phyloP scores from a whole-genome alignment of 2,113 vertebrate species.

The Chascanopsetta lugubris region DNA sequence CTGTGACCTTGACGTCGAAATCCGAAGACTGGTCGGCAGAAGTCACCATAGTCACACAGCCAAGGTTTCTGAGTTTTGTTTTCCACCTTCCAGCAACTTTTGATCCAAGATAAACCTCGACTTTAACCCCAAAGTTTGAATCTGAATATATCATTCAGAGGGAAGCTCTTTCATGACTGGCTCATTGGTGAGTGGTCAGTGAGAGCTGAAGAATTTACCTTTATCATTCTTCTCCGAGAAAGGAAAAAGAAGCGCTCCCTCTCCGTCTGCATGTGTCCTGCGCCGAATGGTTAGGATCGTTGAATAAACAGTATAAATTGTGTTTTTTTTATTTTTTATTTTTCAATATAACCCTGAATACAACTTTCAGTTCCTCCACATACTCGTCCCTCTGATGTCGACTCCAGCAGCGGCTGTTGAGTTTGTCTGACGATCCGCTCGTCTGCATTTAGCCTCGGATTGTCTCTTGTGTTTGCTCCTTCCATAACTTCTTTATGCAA shows the following conservation, averaged over 20 bases:
- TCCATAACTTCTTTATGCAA: constrained; percentile 25
- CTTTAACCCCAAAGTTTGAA: constrained; percentile 2
- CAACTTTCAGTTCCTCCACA: neutral
- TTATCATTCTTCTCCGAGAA: no score
- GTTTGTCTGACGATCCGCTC: constrained; percentile 16
- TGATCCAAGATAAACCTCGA: constrained; percentile 1
- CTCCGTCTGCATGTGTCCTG: no score
- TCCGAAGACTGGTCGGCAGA: neutral
- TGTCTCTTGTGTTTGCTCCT: constrained; percentile 19
- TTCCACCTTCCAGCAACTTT: neutral
- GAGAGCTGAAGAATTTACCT: no score
- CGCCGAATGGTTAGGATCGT: no score
- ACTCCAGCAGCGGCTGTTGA: constrained; percentile 1
- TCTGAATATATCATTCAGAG: neutral
- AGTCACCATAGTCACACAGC: neutral
- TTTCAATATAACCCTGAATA: neutral
- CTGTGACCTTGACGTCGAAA: neutral
- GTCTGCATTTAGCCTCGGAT: constrained; percentile 17
- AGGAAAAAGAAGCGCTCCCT: no score
- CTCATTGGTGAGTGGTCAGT: neutral
- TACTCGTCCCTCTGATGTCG: neutral
- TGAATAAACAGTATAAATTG: no score
- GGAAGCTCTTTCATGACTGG: neutral
- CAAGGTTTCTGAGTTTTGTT: neutral
- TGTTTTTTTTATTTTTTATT: no score